phyloP scores from a whole-genome alignment of 2,797 vertebrate species.

The Coregonus suidteri region DNA sequence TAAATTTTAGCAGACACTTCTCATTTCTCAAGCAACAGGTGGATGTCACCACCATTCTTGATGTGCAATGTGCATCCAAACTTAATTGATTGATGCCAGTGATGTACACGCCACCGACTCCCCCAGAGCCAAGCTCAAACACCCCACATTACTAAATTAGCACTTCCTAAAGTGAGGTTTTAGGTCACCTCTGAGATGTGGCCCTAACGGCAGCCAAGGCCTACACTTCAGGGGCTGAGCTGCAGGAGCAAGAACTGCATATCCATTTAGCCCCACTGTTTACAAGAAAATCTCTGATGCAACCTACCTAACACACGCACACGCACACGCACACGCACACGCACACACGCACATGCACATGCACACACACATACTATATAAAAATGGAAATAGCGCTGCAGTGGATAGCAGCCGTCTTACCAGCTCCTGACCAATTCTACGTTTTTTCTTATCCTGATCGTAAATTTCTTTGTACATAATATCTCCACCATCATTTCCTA shows the following conservation, averaged over 20 bases:
- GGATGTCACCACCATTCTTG: slow-evolving; percentile 24
- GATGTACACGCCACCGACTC: slow-evolving; percentile 26
- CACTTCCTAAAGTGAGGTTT: slow-evolving; percentile 43
- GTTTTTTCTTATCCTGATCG: too few species aligned
- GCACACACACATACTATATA: neutral
- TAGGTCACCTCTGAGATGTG: slow-evolving; percentile 41
- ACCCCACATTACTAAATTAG: slow-evolving; percentile 47
- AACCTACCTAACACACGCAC: slow-evolving; percentile 6
- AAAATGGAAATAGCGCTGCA: too few species aligned
- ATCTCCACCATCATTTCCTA: too few species aligned
- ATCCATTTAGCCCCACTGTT: slow-evolving; percentile 44
- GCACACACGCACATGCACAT: too few species aligned
- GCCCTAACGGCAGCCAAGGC: slow-evolving; percentile 11
- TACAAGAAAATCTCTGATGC: slow-evolving; percentile 23
- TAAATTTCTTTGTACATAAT: too few species aligned
- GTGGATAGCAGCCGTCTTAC: too few species aligned
- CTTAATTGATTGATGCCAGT: slow-evolving; percentile 29
- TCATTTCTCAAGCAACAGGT: slow-evolving; percentile 23
- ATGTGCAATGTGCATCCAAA: slow-evolving; percentile 28
- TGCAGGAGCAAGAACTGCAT: slow-evolving; percentile 34
- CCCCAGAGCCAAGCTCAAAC: slow-evolving; percentile 23
- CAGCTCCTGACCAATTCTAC: too few species aligned
- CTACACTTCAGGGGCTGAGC: slow-evolving; percentile 5
- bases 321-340: neutral
- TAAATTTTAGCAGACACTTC: slow-evolving; percentile 13